These are phyloP conservation scores for Minunthozetes semirufus DNA, from an alignment of 2,888 invertebrate species.

Conservation along the genomic window DNA sequence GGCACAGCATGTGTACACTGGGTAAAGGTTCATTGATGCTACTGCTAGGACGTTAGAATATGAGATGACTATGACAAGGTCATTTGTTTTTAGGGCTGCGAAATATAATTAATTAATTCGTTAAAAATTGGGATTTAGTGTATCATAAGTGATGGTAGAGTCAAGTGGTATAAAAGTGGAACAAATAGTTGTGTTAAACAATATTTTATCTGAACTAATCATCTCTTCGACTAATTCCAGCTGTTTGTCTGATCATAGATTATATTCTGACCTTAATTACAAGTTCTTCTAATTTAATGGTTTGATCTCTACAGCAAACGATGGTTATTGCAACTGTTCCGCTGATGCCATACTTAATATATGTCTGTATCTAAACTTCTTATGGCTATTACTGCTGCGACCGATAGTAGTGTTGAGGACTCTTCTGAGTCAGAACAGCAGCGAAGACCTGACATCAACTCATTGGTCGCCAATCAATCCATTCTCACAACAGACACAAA, in stretches of 20 bases:
- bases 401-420: constrained; percentile 41
- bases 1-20: no score
- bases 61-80: no score
- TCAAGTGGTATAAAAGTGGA: no score
- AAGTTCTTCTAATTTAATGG: neutral
- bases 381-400: constrained; percentile 41
- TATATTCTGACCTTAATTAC: neutral
- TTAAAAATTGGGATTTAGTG: no score
- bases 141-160: no score
- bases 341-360: constrained; percentile 28
- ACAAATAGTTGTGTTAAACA: no score
- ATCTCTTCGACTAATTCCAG: no score
- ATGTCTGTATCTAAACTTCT: constrained; percentile 41
- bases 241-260: neutral
- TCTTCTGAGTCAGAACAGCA: constrained; percentile 36
- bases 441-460: constrained; percentile 27
- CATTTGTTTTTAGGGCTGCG: no score
- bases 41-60: no score
- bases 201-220: no score
- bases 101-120: no score
- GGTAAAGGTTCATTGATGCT: no score
- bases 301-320: neutral
- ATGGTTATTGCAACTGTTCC: constrained; percentile 31
- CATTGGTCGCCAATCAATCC: neutral
- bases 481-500: neutral